Percentiles rank a stretch among this genome's conserved stretches.
These are phyloP conservation scores for Microctenopoma lineatum DNA, from an alignment of 2,797 vertebrate genomes.

Conservation along the genomic window DNA sequence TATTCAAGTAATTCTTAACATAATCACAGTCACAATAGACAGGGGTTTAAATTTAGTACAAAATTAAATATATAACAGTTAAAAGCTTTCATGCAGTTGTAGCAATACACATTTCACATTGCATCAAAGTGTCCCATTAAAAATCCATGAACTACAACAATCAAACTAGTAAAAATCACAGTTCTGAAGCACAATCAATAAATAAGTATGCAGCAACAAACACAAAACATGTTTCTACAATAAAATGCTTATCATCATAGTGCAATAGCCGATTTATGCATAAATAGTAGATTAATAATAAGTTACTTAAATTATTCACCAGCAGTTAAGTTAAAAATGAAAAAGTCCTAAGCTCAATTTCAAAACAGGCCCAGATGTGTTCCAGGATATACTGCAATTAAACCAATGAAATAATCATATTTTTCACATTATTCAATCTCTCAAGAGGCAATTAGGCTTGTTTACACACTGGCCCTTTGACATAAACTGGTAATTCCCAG, in stretches of 20 bases:
- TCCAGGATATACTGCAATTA: constrained; percentile 88
- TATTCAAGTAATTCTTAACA: constrained; percentile 61
- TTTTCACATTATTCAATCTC: constrained; percentile 78
- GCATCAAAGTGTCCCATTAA: constrained; percentile 94
- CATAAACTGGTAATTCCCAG: constrained; percentile 91
- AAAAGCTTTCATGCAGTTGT: constrained; percentile 82
- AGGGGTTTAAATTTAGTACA: constrained; percentile 64
- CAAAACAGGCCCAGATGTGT: constrained; percentile 88
- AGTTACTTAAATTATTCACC: constrained; percentile 88
- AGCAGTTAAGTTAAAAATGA: constrained; percentile 78
- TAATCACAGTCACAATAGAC: constrained; percentile 73
- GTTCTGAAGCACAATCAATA: constrained; percentile 73
- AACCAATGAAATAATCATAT: constrained; percentile 75
- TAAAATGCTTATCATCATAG: constrained; percentile 93
- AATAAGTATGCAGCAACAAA: constrained; percentile 79
- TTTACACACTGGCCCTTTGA: constrained; percentile 86
- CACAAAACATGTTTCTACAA: constrained; percentile 91
- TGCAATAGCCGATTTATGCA: constrained; percentile 98
- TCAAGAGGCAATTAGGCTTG: constrained; percentile 46
- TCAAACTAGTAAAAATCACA: constrained; percentile 89
- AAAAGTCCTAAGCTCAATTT: constrained; percentile 65
- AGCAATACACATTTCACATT: constrained; percentile 87
- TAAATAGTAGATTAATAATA: constrained; percentile 94
- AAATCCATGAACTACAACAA: constrained; percentile 92
- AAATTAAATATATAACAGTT: constrained; percentile 77